Percentiles rank a stretch among this genome's conserved stretches.
Conservation (phyloP, 2,888 invertebrate genomes). For the Gisinianus flammeolus region DNA sequence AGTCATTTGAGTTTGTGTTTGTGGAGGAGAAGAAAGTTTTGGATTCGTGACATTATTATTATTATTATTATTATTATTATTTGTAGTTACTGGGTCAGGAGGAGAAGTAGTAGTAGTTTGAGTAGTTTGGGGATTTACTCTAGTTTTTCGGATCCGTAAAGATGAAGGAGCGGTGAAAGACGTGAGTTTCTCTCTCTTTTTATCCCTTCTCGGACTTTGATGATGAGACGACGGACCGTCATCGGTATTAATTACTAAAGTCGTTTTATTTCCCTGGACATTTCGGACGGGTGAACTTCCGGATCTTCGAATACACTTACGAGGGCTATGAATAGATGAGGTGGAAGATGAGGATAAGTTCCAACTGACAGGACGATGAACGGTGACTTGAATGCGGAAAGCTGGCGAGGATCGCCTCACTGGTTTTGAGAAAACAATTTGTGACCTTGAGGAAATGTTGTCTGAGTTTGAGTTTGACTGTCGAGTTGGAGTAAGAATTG, state of each 20-base stretch:
- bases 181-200: not conserved
- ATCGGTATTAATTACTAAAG: not conserved
- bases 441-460: not conserved
- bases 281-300: conserved; percentile 8
- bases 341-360: conserved; percentile 43
- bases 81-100: not conserved
- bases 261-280: not conserved
- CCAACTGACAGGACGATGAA: conserved; percentile 51
- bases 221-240: not conserved
- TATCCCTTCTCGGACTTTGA: not conserved
- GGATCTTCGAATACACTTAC: conserved; percentile 14
- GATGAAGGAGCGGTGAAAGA: not conserved
- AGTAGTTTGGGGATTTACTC: not conserved
- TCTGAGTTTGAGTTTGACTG: too few relatives aligned
- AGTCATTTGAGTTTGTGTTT: not conserved
- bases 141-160: not conserved
- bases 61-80: too few relatives aligned
- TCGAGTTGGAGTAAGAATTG: too few relatives aligned
- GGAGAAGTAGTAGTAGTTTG: not conserved
- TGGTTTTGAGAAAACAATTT: conserved; percentile 12
- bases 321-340: conserved; percentile 23
- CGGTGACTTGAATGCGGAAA: conserved; percentile 50
- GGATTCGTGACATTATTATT: not conserved
- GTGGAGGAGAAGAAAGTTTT: not conserved
- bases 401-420: conserved; percentile 42